Conservation (phyloP, 2,113 vertebrate genomes). For the Pelmatolapia mariae region DNA sequence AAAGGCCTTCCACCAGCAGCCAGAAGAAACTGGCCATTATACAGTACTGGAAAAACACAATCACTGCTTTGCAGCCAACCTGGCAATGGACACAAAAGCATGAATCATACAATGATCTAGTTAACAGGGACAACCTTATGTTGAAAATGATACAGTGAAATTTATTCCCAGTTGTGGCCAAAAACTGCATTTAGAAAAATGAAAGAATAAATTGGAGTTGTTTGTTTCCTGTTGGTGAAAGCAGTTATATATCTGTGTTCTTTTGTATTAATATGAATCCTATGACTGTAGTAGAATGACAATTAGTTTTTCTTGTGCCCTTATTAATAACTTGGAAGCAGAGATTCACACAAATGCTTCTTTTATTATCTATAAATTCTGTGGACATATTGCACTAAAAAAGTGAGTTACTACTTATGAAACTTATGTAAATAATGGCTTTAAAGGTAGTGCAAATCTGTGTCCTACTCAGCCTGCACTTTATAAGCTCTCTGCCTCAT, state of each 20-base stretch:
- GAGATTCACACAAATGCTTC: background rate
- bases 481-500: background rate
- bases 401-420: background rate
- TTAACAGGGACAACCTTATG: background rate
- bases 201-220: background rate
- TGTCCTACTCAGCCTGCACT: background rate
- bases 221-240: background rate
- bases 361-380: background rate
- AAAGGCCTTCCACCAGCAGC: constrained; percentile 93
- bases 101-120: background rate
- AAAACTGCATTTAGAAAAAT: background rate
- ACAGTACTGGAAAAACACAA: constrained; percentile 96
- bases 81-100: constrained; percentile 45
- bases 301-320: background rate
- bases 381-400: background rate
- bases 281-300: background rate
- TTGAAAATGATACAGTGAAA: background rate
- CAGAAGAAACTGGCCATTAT: constrained; percentile 98
- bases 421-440: background rate
- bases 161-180: background rate
- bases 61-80: constrained; percentile 87
- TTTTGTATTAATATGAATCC: background rate
- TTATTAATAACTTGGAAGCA: background rate
- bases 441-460: background rate
- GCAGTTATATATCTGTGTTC: background rate